A percentile compares a stretch with the other conserved stretches of the same genome.
Conservation (phyloP, 2,888 invertebrate genomes). For the Nomada ferruginata region DNA sequence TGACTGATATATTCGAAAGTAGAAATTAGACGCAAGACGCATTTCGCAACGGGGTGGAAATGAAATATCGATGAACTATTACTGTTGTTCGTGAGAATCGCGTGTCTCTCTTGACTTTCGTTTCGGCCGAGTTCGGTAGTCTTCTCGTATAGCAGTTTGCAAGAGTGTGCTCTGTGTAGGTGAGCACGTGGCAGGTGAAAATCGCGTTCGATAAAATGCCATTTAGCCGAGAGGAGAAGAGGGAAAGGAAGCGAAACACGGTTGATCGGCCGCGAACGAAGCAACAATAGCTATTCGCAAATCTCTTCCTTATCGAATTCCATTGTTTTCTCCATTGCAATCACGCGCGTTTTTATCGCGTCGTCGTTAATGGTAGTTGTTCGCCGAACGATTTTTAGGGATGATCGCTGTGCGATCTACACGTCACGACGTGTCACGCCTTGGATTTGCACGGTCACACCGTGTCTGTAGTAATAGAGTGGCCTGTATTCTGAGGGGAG, state of each 20-base stretch:
- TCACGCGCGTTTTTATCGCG: not conserved
- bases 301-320: conserved; percentile 26
- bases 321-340: conserved; percentile 19
- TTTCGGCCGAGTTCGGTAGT: too few species aligned
- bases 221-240: not conserved
- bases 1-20: not conserved
- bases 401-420: conserved; percentile 61
- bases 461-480: conserved; percentile 10
- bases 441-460: not conserved
- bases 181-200: not conserved
- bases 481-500: conserved; percentile 24
- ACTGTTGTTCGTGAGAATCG: too few species aligned
- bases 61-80: too few species aligned
- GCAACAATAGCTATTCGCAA: conserved; percentile 10
- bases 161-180: too few species aligned
- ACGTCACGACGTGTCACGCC: conserved; percentile 24
- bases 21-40: too few species aligned
- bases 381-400: conserved; percentile 32
- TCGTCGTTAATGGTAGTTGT: conserved; percentile 29
- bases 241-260: not conserved
- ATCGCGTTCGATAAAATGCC: conserved; percentile 6
- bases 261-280: not conserved
- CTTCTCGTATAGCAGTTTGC: too few species aligned
- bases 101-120: too few species aligned
- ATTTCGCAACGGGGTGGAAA: too few species aligned